Evolutionary conservation across 2,113 vertebrate species (phyloP).

Genomic region (Thunnus thynnus): DNA sequence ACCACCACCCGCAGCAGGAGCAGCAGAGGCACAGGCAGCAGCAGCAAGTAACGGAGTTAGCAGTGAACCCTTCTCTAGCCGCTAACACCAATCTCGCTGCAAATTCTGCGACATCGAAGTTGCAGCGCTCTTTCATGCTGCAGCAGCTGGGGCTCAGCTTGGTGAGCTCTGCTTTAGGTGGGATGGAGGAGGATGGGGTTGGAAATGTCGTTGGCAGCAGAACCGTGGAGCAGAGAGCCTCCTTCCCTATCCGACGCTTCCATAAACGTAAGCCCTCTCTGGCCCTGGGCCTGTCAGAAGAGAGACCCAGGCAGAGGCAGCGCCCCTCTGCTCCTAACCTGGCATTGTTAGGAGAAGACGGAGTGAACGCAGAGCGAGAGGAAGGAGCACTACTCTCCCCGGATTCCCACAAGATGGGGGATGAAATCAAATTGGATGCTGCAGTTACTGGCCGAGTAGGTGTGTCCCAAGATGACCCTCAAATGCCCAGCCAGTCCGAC

Average conservation of each 20-base stretch:
- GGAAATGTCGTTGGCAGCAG: constrained; percentile 57
- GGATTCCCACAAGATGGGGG: constrained; percentile 92
- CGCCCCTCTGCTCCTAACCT: constrained; percentile 85
- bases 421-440: constrained; percentile 87
- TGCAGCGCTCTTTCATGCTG: constrained; percentile 96
- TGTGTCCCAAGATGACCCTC: constrained; percentile 91
- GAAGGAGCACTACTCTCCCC: constrained; percentile 89
- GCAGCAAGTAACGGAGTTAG: constrained; percentile 80
- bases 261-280: constrained; percentile 93
- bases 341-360: constrained; percentile 81
- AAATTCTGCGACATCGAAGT: constrained; percentile 79
- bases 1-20: constrained; percentile 75
- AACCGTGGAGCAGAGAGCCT: constrained; percentile 87
- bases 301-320: constrained; percentile 89
- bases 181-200: constrained; percentile 73
- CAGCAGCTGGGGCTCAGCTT: constrained; percentile 97
- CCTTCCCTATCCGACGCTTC: constrained; percentile 91
- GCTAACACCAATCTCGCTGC: constrained; percentile 61
- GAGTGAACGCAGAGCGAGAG: constrained; percentile 58
- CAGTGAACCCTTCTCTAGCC: constrained; percentile 53
- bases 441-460: constrained; percentile 66
- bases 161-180: constrained; percentile 92
- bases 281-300: constrained; percentile 85
- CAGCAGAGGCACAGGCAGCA: constrained; percentile 82
- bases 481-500: constrained; percentile 96